phyloP scores from a whole-genome alignment of 2,113 vertebrate species.

The Megaceryle maxima region DNA sequence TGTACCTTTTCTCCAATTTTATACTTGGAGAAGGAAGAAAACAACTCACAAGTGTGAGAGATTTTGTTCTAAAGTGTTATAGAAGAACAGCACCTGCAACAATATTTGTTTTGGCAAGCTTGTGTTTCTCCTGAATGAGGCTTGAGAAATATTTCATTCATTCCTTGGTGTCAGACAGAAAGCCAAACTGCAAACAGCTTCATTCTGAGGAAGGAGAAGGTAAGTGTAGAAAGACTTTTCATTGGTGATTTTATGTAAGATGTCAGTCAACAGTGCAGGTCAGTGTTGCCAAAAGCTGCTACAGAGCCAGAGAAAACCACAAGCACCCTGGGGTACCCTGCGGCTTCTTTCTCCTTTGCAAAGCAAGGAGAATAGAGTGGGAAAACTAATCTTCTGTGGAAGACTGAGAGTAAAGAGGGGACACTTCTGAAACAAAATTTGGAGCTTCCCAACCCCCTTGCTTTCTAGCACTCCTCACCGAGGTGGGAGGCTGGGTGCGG shows the following conservation, averaged over 20 bases:
- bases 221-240: not conserved
- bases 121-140: not conserved
- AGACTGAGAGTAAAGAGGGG: not conserved
- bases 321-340: rapidly evolving
- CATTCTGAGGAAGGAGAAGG: not conserved
- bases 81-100: not conserved
- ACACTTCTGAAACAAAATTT: too few relatives aligned
- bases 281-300: not conserved
- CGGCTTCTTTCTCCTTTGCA: not conserved
- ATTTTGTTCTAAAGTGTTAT: not conserved
- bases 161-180: not conserved
- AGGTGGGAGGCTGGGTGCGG: too few relatives aligned
- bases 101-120: not conserved
- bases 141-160: not conserved
- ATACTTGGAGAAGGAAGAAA: not conserved
- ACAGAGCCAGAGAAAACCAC: not conserved
- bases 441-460: too few relatives aligned
- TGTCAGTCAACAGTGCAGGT: not conserved
- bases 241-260: not conserved
- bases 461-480: too few relatives aligned
- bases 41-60: not conserved
- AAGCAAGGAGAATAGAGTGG: not conserved
- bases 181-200: not conserved
- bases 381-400: not conserved
- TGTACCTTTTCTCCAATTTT: not conserved